Conservation (phyloP, 2,113 vertebrate genomes). For the Telmatochromis sp. region DNA sequence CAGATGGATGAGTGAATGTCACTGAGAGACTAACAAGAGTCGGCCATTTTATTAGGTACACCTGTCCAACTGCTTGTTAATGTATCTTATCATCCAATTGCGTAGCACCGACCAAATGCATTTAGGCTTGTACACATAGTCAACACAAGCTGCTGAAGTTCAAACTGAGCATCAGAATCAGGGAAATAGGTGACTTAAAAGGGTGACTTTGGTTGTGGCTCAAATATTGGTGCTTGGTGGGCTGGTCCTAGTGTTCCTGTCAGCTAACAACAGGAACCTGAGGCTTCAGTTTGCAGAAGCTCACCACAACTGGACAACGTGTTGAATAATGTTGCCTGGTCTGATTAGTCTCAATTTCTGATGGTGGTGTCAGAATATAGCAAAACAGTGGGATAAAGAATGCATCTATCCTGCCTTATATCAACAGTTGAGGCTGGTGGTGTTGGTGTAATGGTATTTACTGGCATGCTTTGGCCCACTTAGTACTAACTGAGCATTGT, state of each 20-base stretch:
- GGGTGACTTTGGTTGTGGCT: not conserved
- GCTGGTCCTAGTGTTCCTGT: not conserved
- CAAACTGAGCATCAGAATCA: not conserved
- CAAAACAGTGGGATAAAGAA: not conserved
- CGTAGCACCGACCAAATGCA: not conserved
- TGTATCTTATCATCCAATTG: not conserved
- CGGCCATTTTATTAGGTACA: not conserved
- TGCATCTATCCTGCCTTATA: not conserved
- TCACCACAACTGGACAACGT: not conserved
- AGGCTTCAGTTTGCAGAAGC: not conserved
- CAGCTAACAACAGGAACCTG: not conserved
- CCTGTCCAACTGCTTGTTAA: not conserved
- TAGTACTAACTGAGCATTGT: not conserved
- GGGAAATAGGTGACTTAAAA: not conserved
- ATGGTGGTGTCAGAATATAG: not conserved
- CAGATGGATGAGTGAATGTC: conserved; percentile 40
- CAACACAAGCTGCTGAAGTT: not conserved
- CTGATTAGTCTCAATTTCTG: not conserved
- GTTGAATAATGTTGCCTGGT: not conserved
- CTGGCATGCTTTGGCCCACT: not conserved
- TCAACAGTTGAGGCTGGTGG: not conserved
- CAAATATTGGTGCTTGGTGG: not conserved
- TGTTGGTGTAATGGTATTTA: not conserved
- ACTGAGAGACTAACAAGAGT: not conserved
- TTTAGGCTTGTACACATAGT: not conserved